Conservation (phyloP, 1,140 invertebrate genomes). For the Bombus huntii region DNA sequence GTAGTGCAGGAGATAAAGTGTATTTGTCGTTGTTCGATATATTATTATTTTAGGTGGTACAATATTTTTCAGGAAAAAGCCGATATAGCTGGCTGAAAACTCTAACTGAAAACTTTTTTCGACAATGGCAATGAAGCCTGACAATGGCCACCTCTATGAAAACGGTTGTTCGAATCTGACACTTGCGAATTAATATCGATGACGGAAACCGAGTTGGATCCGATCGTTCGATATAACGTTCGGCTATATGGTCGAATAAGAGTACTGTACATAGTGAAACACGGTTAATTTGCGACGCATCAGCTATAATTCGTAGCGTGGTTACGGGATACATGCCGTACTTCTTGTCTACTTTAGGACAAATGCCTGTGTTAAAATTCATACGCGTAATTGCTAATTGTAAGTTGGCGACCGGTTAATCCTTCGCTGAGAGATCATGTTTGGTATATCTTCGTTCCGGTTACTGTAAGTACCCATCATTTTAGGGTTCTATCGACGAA, state of each 20-base stretch:
- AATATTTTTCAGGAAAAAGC: too few relatives aligned
- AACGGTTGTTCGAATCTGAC: neutral
- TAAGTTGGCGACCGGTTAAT: neutral
- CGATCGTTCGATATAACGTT: conserved; percentile 20
- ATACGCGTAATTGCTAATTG: neutral
- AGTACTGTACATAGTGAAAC: neutral
- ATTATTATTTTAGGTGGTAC: too few relatives aligned
- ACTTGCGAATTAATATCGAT: neutral
- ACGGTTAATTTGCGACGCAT: neutral
- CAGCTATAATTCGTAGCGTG: neutral
- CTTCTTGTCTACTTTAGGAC: too few relatives aligned
- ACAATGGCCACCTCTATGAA: too few relatives aligned
- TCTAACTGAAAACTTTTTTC: neutral
- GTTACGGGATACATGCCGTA: neutral
- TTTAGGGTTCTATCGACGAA: neutral
- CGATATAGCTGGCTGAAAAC: too few relatives aligned
- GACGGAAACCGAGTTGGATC: neutral
- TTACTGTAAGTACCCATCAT: too few relatives aligned
- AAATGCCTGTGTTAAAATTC: neutral
- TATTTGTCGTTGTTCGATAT: too few relatives aligned
- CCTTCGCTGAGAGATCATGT: too few relatives aligned
- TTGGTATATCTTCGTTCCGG: neutral
- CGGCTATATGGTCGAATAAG: neutral
- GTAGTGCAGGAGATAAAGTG: too few relatives aligned
- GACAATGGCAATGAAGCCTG: neutral